phyloP scores from a whole-genome alignment of 2,888 invertebrate genomes.

The Maniola hyperantus region DNA sequence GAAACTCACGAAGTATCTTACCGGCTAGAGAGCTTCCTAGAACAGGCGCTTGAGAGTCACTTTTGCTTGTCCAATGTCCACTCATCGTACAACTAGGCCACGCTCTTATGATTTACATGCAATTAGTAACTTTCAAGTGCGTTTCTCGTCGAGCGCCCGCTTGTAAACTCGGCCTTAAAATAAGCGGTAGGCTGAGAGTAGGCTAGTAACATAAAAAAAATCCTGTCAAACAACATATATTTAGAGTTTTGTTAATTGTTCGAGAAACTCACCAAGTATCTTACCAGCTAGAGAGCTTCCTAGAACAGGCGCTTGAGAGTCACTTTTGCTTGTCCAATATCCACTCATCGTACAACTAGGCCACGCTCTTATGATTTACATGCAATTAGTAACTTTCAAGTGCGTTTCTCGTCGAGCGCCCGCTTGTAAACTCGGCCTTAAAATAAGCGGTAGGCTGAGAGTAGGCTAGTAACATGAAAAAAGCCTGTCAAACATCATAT shows the following conservation, averaged over 20 bases:
- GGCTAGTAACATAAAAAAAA: too few species aligned
- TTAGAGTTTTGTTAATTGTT: too few species aligned
- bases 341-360: background rate
- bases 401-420: background rate
- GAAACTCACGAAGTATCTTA: background rate
- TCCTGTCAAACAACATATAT: too few species aligned
- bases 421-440: background rate
- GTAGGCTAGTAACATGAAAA: too few species aligned
- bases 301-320: background rate
- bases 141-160: background rate
- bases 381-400: background rate
- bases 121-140: background rate
- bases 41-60: background rate
- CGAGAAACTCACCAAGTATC: background rate
- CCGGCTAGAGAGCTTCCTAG: background rate
- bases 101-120: background rate
- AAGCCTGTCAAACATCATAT: too few species aligned
- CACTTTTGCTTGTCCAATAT: background rate
- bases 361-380: background rate
- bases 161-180: background rate
- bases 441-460: conserved; percentile 34
- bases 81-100: background rate
- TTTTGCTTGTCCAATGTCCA: background rate
- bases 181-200: conserved; percentile 35
- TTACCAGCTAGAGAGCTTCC: background rate